Base-by-base conservation (phyloP, 2,797 vertebrate species). In the Chelonia mydas region DNA sequence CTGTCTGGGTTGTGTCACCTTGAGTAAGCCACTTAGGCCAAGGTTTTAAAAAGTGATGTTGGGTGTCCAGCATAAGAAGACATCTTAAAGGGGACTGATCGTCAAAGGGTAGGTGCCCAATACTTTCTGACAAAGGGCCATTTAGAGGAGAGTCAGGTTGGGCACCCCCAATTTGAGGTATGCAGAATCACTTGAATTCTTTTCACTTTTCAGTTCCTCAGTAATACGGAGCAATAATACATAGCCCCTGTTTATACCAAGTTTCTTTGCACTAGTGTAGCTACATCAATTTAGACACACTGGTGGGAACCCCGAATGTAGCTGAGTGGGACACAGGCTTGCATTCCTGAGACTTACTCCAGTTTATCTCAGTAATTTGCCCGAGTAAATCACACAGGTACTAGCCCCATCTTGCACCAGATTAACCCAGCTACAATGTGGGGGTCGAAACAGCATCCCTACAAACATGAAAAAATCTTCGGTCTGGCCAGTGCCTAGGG, bases 171-270 rank as follows among this genome's bases (percentile, higher is more conserved):
- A 2, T 3, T 4, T 25, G 3, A 51, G 11, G 1, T 72, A 1
- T 2, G 8, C 0, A 3, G 11, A 23, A 87, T 57, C 53, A 57
- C 1, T 0, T 3, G 50, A 6, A 31, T 6, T 11, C 6, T 27
- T 54, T 25, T 89, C 49, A 10, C 3, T 47, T 76, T 28, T 27
- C 33, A 80, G 21, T 86, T 61, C 45, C 83, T 5, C 53, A 49
- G 57, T 0, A 0, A 21, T 11, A 5, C 11, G 0, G 0, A 45
- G 55, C 0, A 0, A 2, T 49, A 81, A 25, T 19, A 9, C 10
- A 57, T 53, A 12, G 2, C 9, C 15, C 83, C 33, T 17, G 7
- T 27, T 59, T 85, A 15, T 41, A 65, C 51, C 4, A 0, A 2
- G 47, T 31, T 37, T 17, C 37, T 54, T 37, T 76, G 13, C 37